Base-by-base conservation (phyloP, 2,797 vertebrate genomes). In the Characodon lateralis region DNA sequence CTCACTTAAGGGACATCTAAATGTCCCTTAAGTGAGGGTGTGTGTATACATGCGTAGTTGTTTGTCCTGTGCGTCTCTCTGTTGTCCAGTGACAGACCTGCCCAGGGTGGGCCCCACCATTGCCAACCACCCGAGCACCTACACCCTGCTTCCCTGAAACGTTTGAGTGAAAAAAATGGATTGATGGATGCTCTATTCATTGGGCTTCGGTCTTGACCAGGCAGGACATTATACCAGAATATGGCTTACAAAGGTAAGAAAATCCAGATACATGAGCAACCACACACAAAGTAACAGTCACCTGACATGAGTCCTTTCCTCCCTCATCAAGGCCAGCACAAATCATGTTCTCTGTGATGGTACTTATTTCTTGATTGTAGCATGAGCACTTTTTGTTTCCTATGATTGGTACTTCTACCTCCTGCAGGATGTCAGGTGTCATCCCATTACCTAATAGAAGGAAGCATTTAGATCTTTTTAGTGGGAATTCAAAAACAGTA, bases 291-390 rank as follows among this genome's bases (percentile, higher is more conserved):
- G 7, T 46, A 9, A 0, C 8, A 39, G 61, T 83, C 63, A 95
- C 93, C 90, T 88, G 87, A 73, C 94, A 95, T 0, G 91, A 43
- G 39, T 94, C 93, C 22, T 83, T 89, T 0, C 89, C 91, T 0
- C 91, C 91, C 1, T 16, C 8, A 8, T 6, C 0, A 1, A 66
- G 0, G 6, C 84, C 91, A 12, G 93, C 93, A 51, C 93, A 94
- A 0, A 95, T 76, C 90, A 91, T 89, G 31, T 93, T 92, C 0
- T 61, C 4, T 1, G 74, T 87, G 53, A 84, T 39, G 0, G 0
- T 0, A 0, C 0, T 5, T 20, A 20, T 22, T 2, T 0, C 6
- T 6, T 0, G 2, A 72, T 78, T 74, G 35, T 87, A 61, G 75
- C 76, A 77, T 0, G 22, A 31, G 53, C 76, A 77, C 41, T 14